These are phyloP conservation scores for Drosophila neocordata DNA, from an alignment of 1,140 invertebrate species.

Conservation along the genomic window DNA sequence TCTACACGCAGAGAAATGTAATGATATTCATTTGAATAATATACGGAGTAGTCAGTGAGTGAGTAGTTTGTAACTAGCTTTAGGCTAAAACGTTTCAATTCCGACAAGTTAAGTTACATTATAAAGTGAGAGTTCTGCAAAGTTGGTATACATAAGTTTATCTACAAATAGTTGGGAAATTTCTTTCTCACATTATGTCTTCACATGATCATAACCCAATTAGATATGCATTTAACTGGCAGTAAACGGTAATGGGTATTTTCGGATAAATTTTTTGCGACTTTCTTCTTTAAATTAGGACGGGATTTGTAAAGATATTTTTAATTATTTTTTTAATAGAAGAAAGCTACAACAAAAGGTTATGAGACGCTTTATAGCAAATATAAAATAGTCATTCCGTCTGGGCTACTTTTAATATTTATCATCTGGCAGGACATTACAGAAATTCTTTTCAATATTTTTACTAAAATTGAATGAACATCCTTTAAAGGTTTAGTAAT, in stretches of 20 bases:
- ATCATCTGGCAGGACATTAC: no score
- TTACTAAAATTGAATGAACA: no score
- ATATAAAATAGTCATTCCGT: no score
- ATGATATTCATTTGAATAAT: background rate
- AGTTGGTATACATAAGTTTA: background rate
- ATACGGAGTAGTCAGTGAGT: background rate
- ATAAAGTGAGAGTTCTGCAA: slow-evolving; percentile 6
- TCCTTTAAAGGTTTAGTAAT: no score
- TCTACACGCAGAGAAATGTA: slow-evolving; percentile 45
- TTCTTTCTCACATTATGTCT: background rate
- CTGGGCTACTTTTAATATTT: no score
- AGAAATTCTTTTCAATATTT: no score
- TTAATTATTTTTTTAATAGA: no score
- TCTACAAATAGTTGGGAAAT: background rate
- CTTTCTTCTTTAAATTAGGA: slow-evolving; percentile 10
- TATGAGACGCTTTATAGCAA: no score
- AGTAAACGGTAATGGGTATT: no score
- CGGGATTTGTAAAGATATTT: background rate
- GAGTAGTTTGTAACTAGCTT: background rate
- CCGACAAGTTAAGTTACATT: background rate
- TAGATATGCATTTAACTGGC: background rate
- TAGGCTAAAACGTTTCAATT: slow-evolving; percentile 9
- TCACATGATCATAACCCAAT: slow-evolving; percentile 1
- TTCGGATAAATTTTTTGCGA: background rate
- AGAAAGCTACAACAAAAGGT: no score